phyloP scores from a whole-genome alignment of 2,888 invertebrate species.

The Hipparchia sbordonii region DNA sequence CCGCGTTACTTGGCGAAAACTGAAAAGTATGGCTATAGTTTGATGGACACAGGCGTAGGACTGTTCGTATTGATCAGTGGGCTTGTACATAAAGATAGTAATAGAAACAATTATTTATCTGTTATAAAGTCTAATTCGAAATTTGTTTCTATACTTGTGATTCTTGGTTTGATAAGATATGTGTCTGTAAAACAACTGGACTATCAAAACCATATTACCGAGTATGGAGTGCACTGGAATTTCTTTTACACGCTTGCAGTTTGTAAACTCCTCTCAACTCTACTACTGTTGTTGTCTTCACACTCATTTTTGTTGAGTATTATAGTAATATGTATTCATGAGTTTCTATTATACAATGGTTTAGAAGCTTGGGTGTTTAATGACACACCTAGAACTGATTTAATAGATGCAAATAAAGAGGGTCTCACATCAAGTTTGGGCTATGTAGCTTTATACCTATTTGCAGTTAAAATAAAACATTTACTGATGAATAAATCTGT shows the following conservation, averaged over 20 bases:
- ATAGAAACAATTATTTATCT: constrained; percentile 51
- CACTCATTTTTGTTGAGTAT: constrained; percentile 82
- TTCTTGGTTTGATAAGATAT: constrained; percentile 86
- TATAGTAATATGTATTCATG: constrained; percentile 84
- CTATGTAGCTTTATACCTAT: constrained; percentile 91
- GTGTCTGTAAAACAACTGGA: constrained; percentile 84
- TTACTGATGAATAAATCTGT: constrained; percentile 68
- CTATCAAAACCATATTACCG: constrained; percentile 94
- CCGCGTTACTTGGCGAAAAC: constrained; percentile 95
- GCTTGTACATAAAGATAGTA: constrained; percentile 82
- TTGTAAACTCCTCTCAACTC: constrained; percentile 88
- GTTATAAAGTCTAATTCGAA: constrained; percentile 65
- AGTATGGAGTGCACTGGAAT: constrained; percentile 99
- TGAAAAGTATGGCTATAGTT: constrained; percentile 90
- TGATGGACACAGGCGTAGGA: constrained; percentile 99
- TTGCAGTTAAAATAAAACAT: constrained; percentile 86
- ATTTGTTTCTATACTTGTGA: constrained; percentile 62
- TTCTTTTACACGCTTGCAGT: constrained; percentile 97
- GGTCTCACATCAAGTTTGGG: constrained; percentile 94
- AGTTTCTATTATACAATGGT: constrained; percentile 84
- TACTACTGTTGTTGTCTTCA: constrained; percentile 81
- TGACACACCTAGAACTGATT: constrained; percentile 76
- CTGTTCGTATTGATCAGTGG: constrained; percentile 92
- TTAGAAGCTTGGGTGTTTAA: constrained; percentile 89
- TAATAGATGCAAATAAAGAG: constrained; percentile 94